Base-by-base conservation (phyloP, 1,140 invertebrate genomes). In the Arctopsyche grandis region DNA sequence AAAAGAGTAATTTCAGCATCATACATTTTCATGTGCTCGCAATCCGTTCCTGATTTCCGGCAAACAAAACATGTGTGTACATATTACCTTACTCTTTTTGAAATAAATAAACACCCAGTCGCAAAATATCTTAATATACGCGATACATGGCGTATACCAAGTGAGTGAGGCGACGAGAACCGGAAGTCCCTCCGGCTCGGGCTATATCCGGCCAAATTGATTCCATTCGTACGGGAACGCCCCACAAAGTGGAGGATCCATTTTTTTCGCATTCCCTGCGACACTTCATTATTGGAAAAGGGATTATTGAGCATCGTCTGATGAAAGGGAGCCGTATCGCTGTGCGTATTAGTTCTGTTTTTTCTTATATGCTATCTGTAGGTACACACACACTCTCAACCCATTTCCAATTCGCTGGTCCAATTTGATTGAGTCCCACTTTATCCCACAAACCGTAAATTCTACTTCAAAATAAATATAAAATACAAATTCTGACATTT, bases 221-320 rank as follows among this genome's bases (percentile, higher is more conserved):
- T 74, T 74, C 43, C 44, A 29, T 48, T 73, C 69, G 48, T 38
- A 14, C 5, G 69, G 69, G 29, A 70, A 14, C 38, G 70, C 70
- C 70, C 21, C 44, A n/a, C 22, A 74, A 48, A 74, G 71, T 74
- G 44, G 71, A 1, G 48, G 63, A 43, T 79, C 43, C 26, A 73
- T 79, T 70, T 79, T 79, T 73, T 74, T 38, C 22, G 46, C 71
- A 73, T 74, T 66, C 78, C 43, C 71, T 12, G 70, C 78, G 78
- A 79, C 78, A 79, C 78, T 79, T 79, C 78, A 79, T 79, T 79
- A 79, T 79, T 79, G 78, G 78, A 74, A 75, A 79, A 79, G 66
- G 78, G 78, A 79, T 79, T 79, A 79, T 73, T 69, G 78, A 73
- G 56, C 70, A 29, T 14, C 56, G 52, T 19, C 52, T 24, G 69